Evolutionary conservation across 2,113 vertebrate species (phyloP).

Genomic region (Trochalopteron elliotii): DNA sequence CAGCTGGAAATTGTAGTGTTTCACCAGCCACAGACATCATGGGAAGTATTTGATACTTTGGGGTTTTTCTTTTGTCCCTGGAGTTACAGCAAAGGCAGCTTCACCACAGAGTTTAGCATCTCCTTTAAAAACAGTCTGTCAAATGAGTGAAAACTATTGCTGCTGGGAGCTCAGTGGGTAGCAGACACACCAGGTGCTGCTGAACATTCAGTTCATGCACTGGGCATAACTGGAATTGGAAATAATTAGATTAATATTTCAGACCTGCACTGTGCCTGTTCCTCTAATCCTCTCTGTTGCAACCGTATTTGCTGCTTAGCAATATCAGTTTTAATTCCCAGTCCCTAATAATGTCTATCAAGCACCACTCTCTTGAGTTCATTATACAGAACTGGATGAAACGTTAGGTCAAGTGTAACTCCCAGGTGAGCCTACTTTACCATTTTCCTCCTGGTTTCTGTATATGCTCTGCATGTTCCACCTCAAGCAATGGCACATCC

Average conservation of each 20-base stretch:
- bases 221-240: neutral
- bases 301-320: neutral
- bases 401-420: neutral
- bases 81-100: neutral
- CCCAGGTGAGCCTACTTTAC: neutral
- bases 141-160: neutral
- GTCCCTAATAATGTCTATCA: constrained; percentile 40
- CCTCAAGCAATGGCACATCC: neutral
- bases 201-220: neutral
- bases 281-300: constrained; percentile 25
- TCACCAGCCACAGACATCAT: neutral
- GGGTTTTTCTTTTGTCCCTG: neutral
- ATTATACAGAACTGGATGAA: constrained; percentile 18
- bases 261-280: neutral
- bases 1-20: neutral
- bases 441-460: neutral
- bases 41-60: neutral
- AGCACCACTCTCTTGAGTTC: neutral
- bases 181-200: neutral
- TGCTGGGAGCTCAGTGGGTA: neutral
- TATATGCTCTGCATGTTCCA: neutral
- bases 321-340: constrained; percentile 22
- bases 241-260: constrained; percentile 29
- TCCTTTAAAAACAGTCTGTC: neutral
- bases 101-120: neutral